Base-by-base conservation (phyloP, 1,140 invertebrate species). In the Trigoniulus corallinus region DNA sequence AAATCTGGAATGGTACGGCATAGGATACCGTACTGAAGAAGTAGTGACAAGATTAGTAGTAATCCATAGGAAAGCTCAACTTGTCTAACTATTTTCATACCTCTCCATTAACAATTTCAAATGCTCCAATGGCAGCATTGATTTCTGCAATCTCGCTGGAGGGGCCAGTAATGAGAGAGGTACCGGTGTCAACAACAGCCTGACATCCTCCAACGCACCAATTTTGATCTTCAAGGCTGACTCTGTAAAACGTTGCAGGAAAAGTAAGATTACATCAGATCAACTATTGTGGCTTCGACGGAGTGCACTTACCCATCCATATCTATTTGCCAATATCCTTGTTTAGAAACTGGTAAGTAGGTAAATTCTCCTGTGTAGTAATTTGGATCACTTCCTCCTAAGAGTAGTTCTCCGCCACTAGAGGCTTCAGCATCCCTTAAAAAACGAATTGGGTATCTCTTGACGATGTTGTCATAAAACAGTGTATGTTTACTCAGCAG, bases 301-400 rank as follows among this genome's bases (percentile, higher is more conserved):
- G n/a, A n/a, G n/a, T n/a, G 12, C 20, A 15, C 13, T 15, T 45
- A 45, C 43, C 34, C 53, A n/a, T 57, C 53, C n/a, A 57, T 47
- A 3, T 41, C 50, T 39, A 56, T 44, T 50, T 59, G 54, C 58
- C 58, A 60, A 24, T 60, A 60, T 25, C 52, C 57, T 20, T 54
- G 43, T 3, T 48, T 44, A 12, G 48, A 50, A 21, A 60, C 57
- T 3, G 57, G 56, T 4, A 59, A 50, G 43, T 59, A 60, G 15
- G 50, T 48, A 37, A 60, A 49, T 18, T 57, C 47, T 41, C 59
- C 62, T 22, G 51, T 56, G 59, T 63, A 67, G 46, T 64, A 59
- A 26, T 61, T 53, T 22, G 58, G 52, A 47, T 68, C 68, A 2
- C 58, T 59, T 18, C 67, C 67, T n/a, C 67, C 67, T 23, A 68